These are phyloP conservation scores for Arctopsyche grandis DNA, from an alignment of 1,140 invertebrate species.

Conservation along the genomic window DNA sequence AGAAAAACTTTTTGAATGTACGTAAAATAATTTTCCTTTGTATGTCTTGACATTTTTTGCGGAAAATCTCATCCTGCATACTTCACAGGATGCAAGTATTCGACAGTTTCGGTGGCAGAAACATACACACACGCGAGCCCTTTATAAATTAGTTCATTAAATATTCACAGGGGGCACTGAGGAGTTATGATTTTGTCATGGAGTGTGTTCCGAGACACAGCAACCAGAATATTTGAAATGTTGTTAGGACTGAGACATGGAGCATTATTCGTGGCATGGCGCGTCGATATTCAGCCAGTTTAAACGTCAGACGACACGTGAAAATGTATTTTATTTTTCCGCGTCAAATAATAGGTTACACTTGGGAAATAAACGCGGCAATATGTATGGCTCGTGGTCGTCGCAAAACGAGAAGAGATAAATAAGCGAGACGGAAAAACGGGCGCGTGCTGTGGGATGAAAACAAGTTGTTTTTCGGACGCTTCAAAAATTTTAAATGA, in stretches of 20 bases:
- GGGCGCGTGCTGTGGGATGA: background rate
- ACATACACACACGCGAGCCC: background rate
- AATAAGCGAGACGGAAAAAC: background rate
- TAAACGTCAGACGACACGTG: background rate
- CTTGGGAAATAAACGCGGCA: no score
- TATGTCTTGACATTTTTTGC: no score
- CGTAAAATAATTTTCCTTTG: no score
- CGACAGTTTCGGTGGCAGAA: no score
- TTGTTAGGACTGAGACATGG: background rate
- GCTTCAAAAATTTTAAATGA: slow-evolving; percentile 9
- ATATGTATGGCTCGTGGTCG: no score
- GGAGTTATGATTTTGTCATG: slow-evolving; percentile 36
- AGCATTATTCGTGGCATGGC: slow-evolving; percentile 19
- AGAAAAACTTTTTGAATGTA: no score
- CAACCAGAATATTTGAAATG: slow-evolving; percentile 35
- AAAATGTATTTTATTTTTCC: background rate
- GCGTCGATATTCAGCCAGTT: background rate
- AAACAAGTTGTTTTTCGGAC: slow-evolving; percentile 8
- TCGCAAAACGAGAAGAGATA: no score
- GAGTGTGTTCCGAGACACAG: background rate
- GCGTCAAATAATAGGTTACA: background rate
- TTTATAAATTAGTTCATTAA: slow-evolving; percentile 38
- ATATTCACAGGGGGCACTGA: slow-evolving; percentile 23
- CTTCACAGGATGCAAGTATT: no score
- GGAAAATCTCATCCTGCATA: no score